These are phyloP conservation scores for Busseola fusca DNA, from an alignment of 2,888 invertebrate species.

Conservation along the genomic window DNA sequence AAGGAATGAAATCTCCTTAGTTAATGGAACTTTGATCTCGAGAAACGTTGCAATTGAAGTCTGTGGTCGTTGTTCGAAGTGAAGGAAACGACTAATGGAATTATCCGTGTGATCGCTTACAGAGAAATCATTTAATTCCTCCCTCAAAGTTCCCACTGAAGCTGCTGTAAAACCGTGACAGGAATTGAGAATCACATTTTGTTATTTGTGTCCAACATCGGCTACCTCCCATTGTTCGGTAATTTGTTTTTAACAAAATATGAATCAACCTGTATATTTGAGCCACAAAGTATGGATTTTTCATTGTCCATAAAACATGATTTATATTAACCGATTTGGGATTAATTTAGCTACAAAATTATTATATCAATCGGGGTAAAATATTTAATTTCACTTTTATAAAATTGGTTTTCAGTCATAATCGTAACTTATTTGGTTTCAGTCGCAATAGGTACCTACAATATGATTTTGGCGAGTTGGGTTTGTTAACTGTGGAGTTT, in stretches of 20 bases:
- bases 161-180: slow-evolving; percentile 26
- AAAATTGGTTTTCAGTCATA: slow-evolving; percentile 12
- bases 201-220: slow-evolving; percentile 32
- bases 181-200: slow-evolving; percentile 45
- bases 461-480: neutral
- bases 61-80: slow-evolving; percentile 47
- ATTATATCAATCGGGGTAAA: slow-evolving; percentile 1
- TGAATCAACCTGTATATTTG: slow-evolving; percentile 17
- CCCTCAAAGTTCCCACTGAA: slow-evolving; percentile 19
- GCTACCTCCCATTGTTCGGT: slow-evolving; percentile 21
- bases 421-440: slow-evolving; percentile 9
- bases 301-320: slow-evolving; percentile 16
- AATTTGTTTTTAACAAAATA: slow-evolving; percentile 29
- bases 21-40: slow-evolving; percentile 53
- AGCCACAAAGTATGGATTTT: neutral
- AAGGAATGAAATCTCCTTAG: slow-evolving; percentile 5
- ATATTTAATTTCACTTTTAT: slow-evolving; percentile 12
- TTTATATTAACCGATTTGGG: slow-evolving; percentile 17
- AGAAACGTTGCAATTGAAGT: slow-evolving; percentile 59
- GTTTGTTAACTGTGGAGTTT: slow-evolving; percentile 3
- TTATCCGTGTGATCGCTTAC: slow-evolving; percentile 66
- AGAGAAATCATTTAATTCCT: slow-evolving; percentile 64
- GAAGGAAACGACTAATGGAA: slow-evolving; percentile 59
- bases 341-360: neutral
- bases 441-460: neutral